These are phyloP conservation scores for Aelia acuminata DNA, from an alignment of 2,888 invertebrate species.

Conservation along the genomic window DNA sequence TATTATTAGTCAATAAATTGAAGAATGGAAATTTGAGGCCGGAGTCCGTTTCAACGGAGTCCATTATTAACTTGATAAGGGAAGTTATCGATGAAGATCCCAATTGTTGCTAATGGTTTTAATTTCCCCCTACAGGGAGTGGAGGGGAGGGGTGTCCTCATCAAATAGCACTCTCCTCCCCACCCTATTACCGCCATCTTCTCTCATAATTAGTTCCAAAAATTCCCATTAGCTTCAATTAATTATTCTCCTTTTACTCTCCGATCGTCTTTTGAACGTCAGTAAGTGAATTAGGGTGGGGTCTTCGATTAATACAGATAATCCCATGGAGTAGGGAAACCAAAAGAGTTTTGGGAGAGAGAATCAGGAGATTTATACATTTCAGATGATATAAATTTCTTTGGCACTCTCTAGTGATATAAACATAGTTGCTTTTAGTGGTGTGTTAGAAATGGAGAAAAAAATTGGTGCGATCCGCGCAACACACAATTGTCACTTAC, in stretches of 20 bases:
- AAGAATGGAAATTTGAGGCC: not conserved
- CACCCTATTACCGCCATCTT: not conserved
- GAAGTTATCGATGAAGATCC: not conserved
- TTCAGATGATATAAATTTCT: no score
- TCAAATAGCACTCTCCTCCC: not conserved
- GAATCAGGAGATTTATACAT: not conserved
- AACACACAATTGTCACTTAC: no score
- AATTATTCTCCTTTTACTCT: not conserved
- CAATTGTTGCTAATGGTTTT: conserved; percentile 1
- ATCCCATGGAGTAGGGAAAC: not conserved
- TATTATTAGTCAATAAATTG: no score
- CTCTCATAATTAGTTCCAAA: conserved; percentile 37
- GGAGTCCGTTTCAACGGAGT: no score
- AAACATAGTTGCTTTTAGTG: no score
- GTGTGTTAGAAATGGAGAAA: no score
- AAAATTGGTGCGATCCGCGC: no score
- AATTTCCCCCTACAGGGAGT: not conserved
- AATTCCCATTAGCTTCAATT: conserved; percentile 10
- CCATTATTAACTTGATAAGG: not conserved
- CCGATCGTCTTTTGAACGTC: not conserved
- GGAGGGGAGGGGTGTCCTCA: not conserved
- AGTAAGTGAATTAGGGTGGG: not conserved
- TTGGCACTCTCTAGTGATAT: no score
- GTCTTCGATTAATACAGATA: not conserved
- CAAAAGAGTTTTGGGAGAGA: not conserved